Base-by-base conservation (phyloP, 2,888 invertebrate species). In the Euplexia lucipara region DNA sequence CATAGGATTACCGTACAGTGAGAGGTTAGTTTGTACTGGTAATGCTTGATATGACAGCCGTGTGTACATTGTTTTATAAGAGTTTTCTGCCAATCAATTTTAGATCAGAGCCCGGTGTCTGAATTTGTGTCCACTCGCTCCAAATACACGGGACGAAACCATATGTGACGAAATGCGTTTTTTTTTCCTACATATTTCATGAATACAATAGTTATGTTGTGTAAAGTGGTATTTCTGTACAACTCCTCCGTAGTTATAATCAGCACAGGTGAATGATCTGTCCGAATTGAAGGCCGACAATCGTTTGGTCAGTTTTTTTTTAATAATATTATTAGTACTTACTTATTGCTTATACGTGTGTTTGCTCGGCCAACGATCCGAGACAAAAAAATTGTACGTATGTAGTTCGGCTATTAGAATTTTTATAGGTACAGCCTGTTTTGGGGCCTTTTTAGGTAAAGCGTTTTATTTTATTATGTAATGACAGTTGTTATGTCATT, bases 231-330 rank as follows among this genome's bases (percentile, higher is more conserved):
- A 47, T 61, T 69, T 64, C 71, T 71, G 63, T 8, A n/a, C 26
- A 39, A 44, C 6, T 53, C 22, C 58, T 75, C 30, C 54, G 52
- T 57, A 52, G 74, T 79, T 59, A 71, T 75, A 75, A 83, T 75
- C 71, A 71, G 82, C 77, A 74, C 88, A 92, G 94, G 92, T 95
- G 93, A 95, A 93, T 85, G 94, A 86, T 92, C 92, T 88, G 83
- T 78, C 87, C 85, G 86, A 86, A 89, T 90, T 91, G 93, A 94
- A 95, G 93, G 95, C 93, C 94, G 91, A 77, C 81, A 81, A 86
- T 88, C 86, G 90, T 88, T 91, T 90, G 91, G 90, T 88, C 86
- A 89, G 90, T 91, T 92, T 93, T 91, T 71, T 92, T 90, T 82
- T 75, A 12, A 82, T 81, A 79, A 84, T 86, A 88, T 86, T 88